A percentile compares a stretch with the other conserved stretches of the same genome.
These are phyloP conservation scores for Sebastolobus alascanus DNA, from an alignment of 2,797 vertebrate genomes.

Conservation along the genomic window DNA sequence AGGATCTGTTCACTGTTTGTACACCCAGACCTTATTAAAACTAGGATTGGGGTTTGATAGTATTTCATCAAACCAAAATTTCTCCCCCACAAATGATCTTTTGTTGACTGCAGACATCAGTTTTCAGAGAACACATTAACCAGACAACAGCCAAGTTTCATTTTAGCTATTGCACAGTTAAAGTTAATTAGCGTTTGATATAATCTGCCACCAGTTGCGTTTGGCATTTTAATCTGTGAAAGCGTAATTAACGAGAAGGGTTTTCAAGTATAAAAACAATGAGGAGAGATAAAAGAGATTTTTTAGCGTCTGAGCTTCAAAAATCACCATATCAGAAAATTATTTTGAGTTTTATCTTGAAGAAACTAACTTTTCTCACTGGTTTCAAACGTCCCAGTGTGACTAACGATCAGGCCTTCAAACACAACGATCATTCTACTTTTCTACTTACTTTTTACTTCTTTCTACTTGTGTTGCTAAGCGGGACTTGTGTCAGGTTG, in stretches of 20 bases:
- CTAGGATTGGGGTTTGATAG: fast-evolving
- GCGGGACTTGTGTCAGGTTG: background rate
- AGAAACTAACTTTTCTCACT: background rate
- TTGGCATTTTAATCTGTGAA: background rate
- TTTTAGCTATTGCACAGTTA: background rate
- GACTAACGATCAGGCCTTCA: background rate
- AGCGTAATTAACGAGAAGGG: background rate
- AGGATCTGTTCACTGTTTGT: constrained; percentile 11
- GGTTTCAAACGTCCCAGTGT: background rate
- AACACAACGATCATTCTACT: background rate
- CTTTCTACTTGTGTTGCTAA: background rate
- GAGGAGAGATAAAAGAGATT: background rate
- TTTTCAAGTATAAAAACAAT: too few species aligned
- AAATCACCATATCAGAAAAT: background rate
- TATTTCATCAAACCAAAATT: background rate
- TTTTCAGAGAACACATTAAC: too few species aligned
- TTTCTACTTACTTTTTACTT: background rate
- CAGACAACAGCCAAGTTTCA: background rate
- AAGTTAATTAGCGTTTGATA: background rate
- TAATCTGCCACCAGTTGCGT: background rate
- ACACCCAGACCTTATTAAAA: background rate
- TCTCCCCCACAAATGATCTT: background rate
- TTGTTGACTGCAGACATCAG: too few species aligned
- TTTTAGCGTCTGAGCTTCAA: background rate
- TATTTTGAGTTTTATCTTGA: background rate